Evolutionary conservation across 2,797 vertebrate genomes (phyloP).

Genomic region (Gephyroberyx darwinii): DNA sequence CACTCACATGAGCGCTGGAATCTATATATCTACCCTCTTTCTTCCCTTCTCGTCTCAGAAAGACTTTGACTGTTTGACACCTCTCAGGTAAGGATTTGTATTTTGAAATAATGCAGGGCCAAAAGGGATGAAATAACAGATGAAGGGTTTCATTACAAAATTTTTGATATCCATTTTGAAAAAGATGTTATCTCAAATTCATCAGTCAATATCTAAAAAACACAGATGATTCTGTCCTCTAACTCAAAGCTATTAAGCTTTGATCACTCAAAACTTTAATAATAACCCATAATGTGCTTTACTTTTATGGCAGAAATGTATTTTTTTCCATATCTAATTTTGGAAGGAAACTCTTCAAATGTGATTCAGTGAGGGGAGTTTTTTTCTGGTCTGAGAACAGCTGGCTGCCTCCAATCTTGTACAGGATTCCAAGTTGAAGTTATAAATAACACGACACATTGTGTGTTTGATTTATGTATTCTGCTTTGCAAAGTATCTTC

Average conservation of each 20-base stretch:
- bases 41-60: conserved; percentile 59
- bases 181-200: not conserved
- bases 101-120: conserved; percentile 25
- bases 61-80: conserved; percentile 57
- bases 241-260: not conserved
- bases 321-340: not conserved
- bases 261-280: no score
- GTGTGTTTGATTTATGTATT: conserved; percentile 32
- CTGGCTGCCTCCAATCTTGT: conserved; percentile 6
- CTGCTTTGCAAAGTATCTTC: not conserved
- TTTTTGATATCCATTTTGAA: not conserved
- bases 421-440: conserved; percentile 16
- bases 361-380: not conserved
- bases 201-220: conserved; percentile 5
- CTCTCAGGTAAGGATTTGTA: conserved; percentile 73
- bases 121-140: not conserved
- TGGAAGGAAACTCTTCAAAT: not conserved
- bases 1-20: conserved; percentile 75
- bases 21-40: conserved; percentile 81
- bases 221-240: not conserved
- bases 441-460: conserved; percentile 39
- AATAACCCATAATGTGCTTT: not conserved
- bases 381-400: conserved; percentile 7
- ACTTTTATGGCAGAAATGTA: not conserved
- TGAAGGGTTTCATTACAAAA: not conserved